Conservation (phyloP, 1,140 invertebrate genomes). For the Venturia canescens region DNA sequence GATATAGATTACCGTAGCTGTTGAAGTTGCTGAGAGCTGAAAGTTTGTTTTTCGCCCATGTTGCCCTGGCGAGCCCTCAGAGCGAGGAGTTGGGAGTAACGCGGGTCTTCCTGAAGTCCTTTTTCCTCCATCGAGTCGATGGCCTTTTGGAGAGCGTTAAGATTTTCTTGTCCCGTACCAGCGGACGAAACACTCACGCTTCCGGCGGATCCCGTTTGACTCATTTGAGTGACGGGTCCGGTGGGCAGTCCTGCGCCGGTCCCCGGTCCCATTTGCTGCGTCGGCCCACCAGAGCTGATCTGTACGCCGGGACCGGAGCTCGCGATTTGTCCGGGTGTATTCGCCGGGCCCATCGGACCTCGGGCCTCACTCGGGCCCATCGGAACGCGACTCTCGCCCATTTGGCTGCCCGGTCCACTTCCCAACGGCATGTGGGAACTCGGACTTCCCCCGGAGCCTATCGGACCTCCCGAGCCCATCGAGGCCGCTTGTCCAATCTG, state of each 20-base stretch:
- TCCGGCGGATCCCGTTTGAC: slow-evolving; percentile 59
- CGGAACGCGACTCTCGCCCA: slow-evolving; percentile 49
- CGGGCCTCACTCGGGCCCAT: slow-evolving; percentile 57
- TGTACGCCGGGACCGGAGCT: slow-evolving; percentile 50
- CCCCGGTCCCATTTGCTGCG: slow-evolving; percentile 28
- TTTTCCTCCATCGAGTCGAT: slow-evolving; percentile 97
- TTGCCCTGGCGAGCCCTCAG: slow-evolving; percentile 85
- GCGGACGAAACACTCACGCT: slow-evolving; percentile 61
- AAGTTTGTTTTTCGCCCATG: slow-evolving; percentile 78
- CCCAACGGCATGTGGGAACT: background rate
- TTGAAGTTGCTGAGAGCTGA: slow-evolving; percentile 85
- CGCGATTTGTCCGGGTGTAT: slow-evolving; percentile 51
- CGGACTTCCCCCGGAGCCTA: background rate
- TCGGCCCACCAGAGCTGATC: slow-evolving; percentile 52
- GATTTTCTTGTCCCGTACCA: slow-evolving; percentile 81
- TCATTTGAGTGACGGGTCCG: slow-evolving; percentile 67
- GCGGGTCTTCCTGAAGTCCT: slow-evolving; percentile 93
- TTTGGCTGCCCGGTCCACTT: slow-evolving; percentile 27
- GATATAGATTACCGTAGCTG: slow-evolving; percentile 83
- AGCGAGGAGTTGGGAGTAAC: slow-evolving; percentile 91
- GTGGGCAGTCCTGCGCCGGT: slow-evolving; percentile 52
- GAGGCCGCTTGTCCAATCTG: slow-evolving; percentile 36
- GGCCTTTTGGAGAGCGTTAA: slow-evolving; percentile 89
- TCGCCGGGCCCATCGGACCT: slow-evolving; percentile 44
- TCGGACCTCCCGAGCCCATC: background rate